phyloP scores from a whole-genome alignment of 2,797 vertebrate species.

The Babyrousa celebensis region DNA sequence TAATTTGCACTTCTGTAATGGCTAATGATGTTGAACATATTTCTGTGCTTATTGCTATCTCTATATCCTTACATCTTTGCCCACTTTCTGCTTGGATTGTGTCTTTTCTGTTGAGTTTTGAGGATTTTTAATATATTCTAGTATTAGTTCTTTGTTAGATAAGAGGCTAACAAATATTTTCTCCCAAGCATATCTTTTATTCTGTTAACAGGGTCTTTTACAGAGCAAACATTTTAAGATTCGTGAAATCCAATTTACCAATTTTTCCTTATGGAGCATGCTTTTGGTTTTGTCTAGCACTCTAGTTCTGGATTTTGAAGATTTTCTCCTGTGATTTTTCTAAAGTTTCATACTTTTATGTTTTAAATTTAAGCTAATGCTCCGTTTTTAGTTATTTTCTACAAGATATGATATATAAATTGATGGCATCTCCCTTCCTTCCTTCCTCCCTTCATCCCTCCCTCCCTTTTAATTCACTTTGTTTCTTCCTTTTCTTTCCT shows the following conservation, averaged over 20 bases:
- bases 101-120: neutral
- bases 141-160: neutral
- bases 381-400: constrained; percentile 34
- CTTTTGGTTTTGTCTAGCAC: neutral
- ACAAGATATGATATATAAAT: neutral
- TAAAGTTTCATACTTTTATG: neutral
- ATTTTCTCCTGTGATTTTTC: neutral
- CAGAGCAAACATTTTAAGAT: neutral
- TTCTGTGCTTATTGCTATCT: neutral
- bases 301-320: neutral
- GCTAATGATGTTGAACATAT: neutral
- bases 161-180: neutral
- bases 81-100: neutral
- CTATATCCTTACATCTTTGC: neutral
- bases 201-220: neutral
- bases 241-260: neutral
- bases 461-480: neutral
- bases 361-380: neutral
- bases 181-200: neutral
- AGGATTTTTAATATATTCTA: neutral
- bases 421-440: neutral
- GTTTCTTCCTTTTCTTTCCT: neutral
- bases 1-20: neutral
- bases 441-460: too few species aligned
- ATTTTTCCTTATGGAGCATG: neutral